A percentile compares a stretch with the other conserved stretches of the same genome.
Evolutionary conservation across 2,888 invertebrate genomes (phyloP).

Genomic region (Tetheella fluctuosa): DNA sequence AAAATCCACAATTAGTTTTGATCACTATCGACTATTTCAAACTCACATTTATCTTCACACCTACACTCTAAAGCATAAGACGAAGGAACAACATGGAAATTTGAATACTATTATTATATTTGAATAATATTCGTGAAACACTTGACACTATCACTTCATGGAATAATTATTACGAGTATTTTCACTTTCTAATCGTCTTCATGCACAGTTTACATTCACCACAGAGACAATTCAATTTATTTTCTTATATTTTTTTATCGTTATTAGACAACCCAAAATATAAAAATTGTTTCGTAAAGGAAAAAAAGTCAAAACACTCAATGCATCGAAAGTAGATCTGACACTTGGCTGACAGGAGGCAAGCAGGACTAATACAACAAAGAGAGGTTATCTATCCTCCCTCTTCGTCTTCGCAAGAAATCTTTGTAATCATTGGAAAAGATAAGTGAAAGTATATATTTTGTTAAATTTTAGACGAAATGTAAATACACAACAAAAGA

Average conservation of each 20-base stretch:
- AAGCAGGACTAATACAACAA: too few species aligned
- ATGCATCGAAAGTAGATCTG: conserved; percentile 28
- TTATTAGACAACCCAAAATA: conserved; percentile 11
- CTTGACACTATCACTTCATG: conserved; percentile 6
- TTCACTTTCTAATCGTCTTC: not conserved
- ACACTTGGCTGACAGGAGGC: conserved; percentile 21
- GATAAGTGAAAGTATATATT: conserved; percentile 26
- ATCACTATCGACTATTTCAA: not conserved
- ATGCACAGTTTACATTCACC: not conserved
- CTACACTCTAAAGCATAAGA: not conserved
- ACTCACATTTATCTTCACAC: not conserved
- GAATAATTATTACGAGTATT: not conserved
- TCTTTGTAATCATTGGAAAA: conserved; percentile 25
- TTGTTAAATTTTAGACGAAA: not conserved
- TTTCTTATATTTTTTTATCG: not conserved
- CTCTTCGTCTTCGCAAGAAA: conserved; percentile 15
- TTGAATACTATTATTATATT: not conserved
- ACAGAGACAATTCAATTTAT: conserved; percentile 26
- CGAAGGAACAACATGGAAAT: not conserved
- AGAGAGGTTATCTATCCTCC: conserved; percentile 20
- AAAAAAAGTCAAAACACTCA: conserved; percentile 27
- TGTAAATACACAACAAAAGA: not conserved
- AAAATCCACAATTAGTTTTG: not conserved
- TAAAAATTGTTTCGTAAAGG: conserved; percentile 20
- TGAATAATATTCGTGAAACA: not conserved